phyloP scores from a whole-genome alignment of 2,113 vertebrate genomes.

The Deroptyus accipitrinus region DNA sequence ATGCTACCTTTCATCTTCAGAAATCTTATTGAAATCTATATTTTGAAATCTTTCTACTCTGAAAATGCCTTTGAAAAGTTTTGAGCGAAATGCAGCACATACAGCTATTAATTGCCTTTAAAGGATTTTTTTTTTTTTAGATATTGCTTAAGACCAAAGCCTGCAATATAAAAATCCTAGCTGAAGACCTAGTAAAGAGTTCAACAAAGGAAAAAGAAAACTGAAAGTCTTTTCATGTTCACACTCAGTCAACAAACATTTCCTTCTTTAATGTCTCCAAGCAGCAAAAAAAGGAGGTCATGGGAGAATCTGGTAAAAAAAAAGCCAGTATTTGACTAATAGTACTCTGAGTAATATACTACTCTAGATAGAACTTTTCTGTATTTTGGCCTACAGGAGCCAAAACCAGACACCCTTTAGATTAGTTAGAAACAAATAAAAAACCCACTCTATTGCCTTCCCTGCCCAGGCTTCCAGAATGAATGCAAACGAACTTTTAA shows the following conservation, averaged over 20 bases:
- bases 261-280: neutral
- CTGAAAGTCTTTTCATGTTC: neutral
- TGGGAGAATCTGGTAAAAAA: neutral
- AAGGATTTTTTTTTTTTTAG: neutral
- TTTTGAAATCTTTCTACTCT: neutral
- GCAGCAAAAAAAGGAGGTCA: neutral
- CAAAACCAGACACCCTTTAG: neutral
- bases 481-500: neutral
- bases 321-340: neutral
- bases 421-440: neutral
- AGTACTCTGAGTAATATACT: neutral
- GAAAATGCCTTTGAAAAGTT: neutral
- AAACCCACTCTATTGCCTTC: neutral
- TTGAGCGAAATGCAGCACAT: neutral
- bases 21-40: neutral
- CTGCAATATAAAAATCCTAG: neutral
- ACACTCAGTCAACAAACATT: neutral
- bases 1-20: neutral
- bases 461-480: neutral
- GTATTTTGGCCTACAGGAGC: neutral
- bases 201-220: neutral
- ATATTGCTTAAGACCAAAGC: neutral
- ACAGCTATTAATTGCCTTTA: neutral
- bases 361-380: neutral
- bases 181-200: neutral